Conservation (phyloP, 2,888 invertebrate genomes). For the Mesopsocus fuscifrons region DNA sequence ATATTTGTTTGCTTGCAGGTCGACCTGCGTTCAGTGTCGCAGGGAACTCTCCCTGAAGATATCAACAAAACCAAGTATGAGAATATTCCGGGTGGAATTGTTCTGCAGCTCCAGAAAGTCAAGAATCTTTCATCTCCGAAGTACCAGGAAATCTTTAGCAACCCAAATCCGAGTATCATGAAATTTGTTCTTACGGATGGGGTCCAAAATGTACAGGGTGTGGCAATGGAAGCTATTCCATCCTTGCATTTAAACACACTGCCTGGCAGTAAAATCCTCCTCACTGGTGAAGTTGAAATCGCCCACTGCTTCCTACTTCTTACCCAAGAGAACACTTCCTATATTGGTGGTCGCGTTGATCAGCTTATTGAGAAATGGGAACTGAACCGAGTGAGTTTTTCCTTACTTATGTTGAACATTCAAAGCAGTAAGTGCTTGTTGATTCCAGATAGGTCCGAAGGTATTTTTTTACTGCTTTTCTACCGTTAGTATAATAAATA, state of each 20-base stretch:
- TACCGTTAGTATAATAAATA: too few relatives aligned
- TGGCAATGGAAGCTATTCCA: slow-evolving; percentile 55
- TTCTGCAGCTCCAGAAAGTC: slow-evolving; percentile 75
- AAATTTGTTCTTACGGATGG: slow-evolving; percentile 77
- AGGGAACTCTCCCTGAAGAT: slow-evolving; percentile 48
- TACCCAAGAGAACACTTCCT: slow-evolving; percentile 40
- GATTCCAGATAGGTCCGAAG: slow-evolving; percentile 15
- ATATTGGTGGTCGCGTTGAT: slow-evolving; percentile 70
- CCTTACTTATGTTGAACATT: slow-evolving; percentile 19
- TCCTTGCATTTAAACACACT: slow-evolving; percentile 60
- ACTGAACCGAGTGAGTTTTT: slow-evolving; percentile 33
- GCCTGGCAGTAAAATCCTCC: slow-evolving; percentile 67
- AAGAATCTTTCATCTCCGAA: slow-evolving; percentile 82
- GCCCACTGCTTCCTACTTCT: slow-evolving; percentile 58
- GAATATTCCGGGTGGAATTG: slow-evolving; percentile 32
- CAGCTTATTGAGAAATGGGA: slow-evolving; percentile 81
- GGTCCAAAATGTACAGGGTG: slow-evolving; percentile 50
- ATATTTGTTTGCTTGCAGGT: slow-evolving; percentile 34
- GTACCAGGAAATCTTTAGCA: slow-evolving; percentile 70
- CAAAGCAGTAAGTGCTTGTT: slow-evolving; percentile 19
- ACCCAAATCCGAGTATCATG: slow-evolving; percentile 61
- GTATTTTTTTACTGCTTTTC: too few relatives aligned
- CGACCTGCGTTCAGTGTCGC: slow-evolving; percentile 69
- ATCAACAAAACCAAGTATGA: slow-evolving; percentile 35
- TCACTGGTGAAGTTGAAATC: slow-evolving; percentile 35